Conservation (phyloP, 2,888 invertebrate species). For the Agrypnus murinus region DNA sequence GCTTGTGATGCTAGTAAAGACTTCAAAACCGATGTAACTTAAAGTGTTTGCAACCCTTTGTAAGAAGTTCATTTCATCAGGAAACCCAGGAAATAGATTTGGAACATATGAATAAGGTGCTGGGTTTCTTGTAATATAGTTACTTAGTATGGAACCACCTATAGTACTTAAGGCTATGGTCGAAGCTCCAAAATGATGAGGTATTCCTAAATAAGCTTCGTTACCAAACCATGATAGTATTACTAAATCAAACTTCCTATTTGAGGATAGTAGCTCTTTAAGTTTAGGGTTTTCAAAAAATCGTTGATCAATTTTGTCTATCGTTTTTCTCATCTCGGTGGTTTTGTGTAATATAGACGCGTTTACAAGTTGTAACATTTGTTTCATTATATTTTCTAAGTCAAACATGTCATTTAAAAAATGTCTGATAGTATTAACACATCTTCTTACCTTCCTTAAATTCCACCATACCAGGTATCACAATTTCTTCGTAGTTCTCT, state of each 20-base stretch:
- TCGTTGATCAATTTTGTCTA: no score
- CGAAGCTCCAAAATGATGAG: constrained; percentile 64
- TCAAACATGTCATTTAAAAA: no score
- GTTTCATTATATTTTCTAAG: background rate
- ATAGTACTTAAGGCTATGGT: constrained; percentile 62
- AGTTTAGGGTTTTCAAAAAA: no score
- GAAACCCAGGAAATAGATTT: constrained; percentile 33
- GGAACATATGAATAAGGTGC: constrained; percentile 64
- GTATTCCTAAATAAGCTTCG: constrained; percentile 62
- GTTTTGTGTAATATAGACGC: no score
- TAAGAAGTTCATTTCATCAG: constrained; percentile 62
- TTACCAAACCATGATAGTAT: constrained; percentile 61
- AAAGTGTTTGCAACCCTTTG: constrained; percentile 61
- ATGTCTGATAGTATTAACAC: no score
- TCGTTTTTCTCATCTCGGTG: no score
- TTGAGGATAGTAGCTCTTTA: constrained; percentile 45
- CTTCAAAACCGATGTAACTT: background rate
- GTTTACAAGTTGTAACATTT: no score
- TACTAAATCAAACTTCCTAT: constrained; percentile 60
- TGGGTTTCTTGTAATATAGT: constrained; percentile 61
- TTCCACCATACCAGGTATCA: no score
- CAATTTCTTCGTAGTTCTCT: constrained; percentile 54
- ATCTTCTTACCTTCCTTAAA: no score
- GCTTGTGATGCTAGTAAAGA: no score
- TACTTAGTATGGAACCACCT: constrained; percentile 57